Conservation (phyloP, 2,113 vertebrate species). For the Casuarius casuarius region DNA sequence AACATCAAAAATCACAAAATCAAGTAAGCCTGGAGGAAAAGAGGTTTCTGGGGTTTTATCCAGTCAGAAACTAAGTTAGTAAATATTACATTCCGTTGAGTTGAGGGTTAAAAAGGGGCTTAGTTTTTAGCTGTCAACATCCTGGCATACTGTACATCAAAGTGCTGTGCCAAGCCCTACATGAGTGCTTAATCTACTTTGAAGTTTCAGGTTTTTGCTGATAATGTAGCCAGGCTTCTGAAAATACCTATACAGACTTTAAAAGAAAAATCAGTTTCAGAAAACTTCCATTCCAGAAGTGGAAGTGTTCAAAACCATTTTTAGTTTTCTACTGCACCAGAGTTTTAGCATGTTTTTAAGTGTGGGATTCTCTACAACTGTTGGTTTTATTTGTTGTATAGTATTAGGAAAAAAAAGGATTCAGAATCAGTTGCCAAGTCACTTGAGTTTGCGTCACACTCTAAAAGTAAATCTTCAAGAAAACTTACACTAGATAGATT, state of each 20-base stretch:
- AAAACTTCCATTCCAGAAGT: neutral
- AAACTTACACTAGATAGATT: neutral
- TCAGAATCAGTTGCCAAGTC: neutral
- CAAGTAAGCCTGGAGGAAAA: neutral
- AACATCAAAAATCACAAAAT: slow-evolving; percentile 49
- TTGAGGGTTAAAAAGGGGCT: neutral
- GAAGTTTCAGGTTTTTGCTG: neutral
- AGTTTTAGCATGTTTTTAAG: neutral
- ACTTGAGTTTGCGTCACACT: neutral
- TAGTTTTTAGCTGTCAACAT: neutral
- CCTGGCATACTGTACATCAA: neutral
- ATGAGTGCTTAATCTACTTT: neutral
- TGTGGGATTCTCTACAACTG: neutral
- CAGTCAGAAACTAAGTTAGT: slow-evolving; percentile 20
- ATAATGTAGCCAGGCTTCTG: neutral
- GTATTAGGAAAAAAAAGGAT: neutral
- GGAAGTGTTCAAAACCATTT: neutral
- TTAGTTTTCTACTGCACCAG: neutral
- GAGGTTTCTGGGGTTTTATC: neutral
- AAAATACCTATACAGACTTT: neutral
- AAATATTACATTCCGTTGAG: neutral
- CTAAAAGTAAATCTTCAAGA: neutral
- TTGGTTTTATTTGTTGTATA: neutral
- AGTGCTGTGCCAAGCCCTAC: neutral
- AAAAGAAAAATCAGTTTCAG: neutral